Evolutionary conservation across 2,113 vertebrate genomes (phyloP), one percentile per base, ranked within the genome.

Genomic region (Falco punctatus): DNA sequence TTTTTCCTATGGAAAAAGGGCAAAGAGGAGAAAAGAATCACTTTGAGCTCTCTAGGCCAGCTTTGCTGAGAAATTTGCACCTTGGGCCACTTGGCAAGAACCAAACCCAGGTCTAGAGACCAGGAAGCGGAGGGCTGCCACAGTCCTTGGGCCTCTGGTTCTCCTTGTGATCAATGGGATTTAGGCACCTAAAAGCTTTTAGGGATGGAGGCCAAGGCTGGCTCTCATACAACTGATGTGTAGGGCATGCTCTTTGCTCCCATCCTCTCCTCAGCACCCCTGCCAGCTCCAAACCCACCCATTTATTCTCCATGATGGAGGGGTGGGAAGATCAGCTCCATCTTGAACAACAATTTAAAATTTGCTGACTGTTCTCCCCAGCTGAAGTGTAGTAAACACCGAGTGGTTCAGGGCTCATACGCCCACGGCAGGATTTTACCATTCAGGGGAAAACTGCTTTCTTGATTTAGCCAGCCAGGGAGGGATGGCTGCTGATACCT

Each of bases 401-500:
- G 21, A 30, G 74, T 2, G 0, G 65, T 32, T 40, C 73, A 5
- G 1, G 70, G 62, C 78, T 33, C 26, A 2, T 4, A 28, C 8
- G 2, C 49, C 48, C 90, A 8, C 1, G 4, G 70, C 66, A 24
- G 27, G 8, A 32, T 42, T 86, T 67, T 62, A 52, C 86, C 82
- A 61, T 75, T 6, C 72, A 33, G 77, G 81, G 88, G 32, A 70
- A 75, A 90, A 18, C 23, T 30, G 30, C 44, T 48, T 33, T 15
- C 66, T 26, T 4, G 24, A 13, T 86, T 55, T 33, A 27, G 83
- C 1, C 19, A 38, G 64, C 19, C 1, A 1, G 92, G 77, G 85
- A 74, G 66, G 86, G 72, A 2, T 17, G 0, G 11, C 2, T 3
- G 3, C 1, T 4, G 3, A 35, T 1, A 23, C 71, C 81, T 86